Evolutionary conservation across 2,113 vertebrate genomes (phyloP).

Genomic region (Pedionomus torquatus): DNA sequence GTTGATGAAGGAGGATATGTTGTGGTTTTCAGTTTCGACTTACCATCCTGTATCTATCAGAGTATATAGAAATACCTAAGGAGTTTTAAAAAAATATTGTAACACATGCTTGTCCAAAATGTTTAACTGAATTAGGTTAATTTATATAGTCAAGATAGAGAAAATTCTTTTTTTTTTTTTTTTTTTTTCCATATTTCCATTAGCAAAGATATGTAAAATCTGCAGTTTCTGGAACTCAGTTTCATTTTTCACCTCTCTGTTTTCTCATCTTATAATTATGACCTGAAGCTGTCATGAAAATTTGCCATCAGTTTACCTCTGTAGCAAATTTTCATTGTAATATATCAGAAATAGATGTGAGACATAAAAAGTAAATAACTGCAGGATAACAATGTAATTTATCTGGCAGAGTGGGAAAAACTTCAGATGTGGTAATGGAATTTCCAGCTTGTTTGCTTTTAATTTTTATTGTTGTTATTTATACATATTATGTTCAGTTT

Average conservation of each 20-base stretch:
- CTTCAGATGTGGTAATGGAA: neutral
- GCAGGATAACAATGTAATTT: neutral
- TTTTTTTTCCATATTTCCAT: neutral
- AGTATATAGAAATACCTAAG: neutral
- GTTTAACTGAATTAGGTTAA: neutral
- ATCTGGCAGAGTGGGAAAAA: neutral
- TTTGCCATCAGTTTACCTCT: neutral
- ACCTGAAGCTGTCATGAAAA: neutral
- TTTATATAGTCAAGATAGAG: neutral
- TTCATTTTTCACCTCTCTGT: neutral
- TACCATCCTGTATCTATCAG: neutral
- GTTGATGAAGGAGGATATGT: neutral
- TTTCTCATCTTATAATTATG: neutral
- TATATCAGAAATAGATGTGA: neutral
- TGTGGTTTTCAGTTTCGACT: neutral
- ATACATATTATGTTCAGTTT: neutral
- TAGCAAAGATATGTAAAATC: neutral
- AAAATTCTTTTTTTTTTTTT: neutral
- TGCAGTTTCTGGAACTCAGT: neutral
- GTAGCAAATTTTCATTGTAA: constrained; percentile 27
- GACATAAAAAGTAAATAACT: neutral
- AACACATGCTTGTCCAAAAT: neutral
- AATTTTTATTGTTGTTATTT: neutral
- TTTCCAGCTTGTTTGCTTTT: neutral
- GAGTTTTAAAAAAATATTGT: neutral